Base-by-base conservation (phyloP, 2,888 invertebrate species). In the Drosophila mimica region DNA sequence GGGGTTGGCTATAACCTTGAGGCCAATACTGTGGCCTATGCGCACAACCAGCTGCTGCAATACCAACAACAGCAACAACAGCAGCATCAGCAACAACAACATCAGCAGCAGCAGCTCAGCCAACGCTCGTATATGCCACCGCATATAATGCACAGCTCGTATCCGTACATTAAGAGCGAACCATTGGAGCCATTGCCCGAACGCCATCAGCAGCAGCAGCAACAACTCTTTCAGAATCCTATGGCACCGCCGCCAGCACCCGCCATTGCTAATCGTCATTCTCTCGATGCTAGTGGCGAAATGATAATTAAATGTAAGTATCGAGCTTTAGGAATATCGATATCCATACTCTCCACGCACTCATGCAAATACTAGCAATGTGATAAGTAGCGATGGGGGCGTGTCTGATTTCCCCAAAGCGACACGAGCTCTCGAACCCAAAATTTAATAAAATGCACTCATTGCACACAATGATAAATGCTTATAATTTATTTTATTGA, bases 101-200 rank as follows among this genome's bases (percentile, higher is more conserved):
- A 81, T 1, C 83, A 84, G 4, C 82, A 83, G 30, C 82, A 83
- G 36, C 91, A 89, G 52, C 76, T 81, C 51, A 70, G 69, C 31
- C 82, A 86, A 43, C 76, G 89, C 9, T 74, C 85, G 30, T 85
- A 89, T 74, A 76, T 89, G 80, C 51, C 76, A 31, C 88, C 79
- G 36, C 83, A 84, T 30, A 54, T 88, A 61, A 88, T 83, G 83
- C 70, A 81, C 40, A 59, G 73, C 56, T 72, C 73, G 40, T 87
- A 89, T 88, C 83, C 90, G 17, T 89, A 87, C 63, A 92, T 91
- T 33, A 91, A 91, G 70, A 88, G 89, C 72, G 90, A 91, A 52
- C 86, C 91, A 56, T 62, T 90, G 71, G 92, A 92, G 57, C 74
- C 74, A 51, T 30, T 74, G 43, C 78, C 76, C 56, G 74, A 75